Conservation (phyloP, 2,888 invertebrate species). For the Polietes domitor region DNA sequence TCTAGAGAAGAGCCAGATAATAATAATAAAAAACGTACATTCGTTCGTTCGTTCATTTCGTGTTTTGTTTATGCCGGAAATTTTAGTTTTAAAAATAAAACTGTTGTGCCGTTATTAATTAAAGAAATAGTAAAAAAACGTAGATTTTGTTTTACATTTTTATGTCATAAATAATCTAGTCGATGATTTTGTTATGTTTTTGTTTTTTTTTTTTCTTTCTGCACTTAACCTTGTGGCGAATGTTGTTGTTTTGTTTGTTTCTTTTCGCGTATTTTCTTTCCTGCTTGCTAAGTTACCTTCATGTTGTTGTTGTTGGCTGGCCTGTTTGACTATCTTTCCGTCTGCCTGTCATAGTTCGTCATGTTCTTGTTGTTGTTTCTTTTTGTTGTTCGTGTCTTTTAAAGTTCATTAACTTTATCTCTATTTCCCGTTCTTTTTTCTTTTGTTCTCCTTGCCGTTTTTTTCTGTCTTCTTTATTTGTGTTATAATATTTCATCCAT, state of each 20-base stretch:
- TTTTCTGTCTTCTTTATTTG: not conserved
- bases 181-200: slow-evolving; percentile 3
- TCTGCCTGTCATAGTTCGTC: not conserved
- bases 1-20: too few species aligned
- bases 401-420: slow-evolving; percentile 55
- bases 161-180: not conserved
- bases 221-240: slow-evolving; percentile 9
- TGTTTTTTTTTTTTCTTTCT: slow-evolving; percentile 1
- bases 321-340: not conserved
- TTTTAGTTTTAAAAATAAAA: slow-evolving; percentile 14
- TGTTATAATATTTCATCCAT: not conserved
- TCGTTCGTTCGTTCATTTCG: too few species aligned
- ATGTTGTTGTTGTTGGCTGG: not conserved
- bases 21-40: not conserved
- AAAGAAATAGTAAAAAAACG: not conserved
- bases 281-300: slow-evolving; percentile 17
- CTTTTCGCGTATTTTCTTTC: slow-evolving; percentile 11
- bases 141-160: not conserved
- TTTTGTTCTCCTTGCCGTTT: slow-evolving; percentile 3
- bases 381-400: slow-evolving; percentile 23
- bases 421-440: slow-evolving; percentile 37
- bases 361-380: slow-evolving; percentile 7
- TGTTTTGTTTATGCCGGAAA: slow-evolving; percentile 40
- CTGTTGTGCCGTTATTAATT: not conserved
- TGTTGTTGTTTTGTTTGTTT: not conserved